Conservation (phyloP, 2,113 vertebrate species). For the Calonectris borealis region DNA sequence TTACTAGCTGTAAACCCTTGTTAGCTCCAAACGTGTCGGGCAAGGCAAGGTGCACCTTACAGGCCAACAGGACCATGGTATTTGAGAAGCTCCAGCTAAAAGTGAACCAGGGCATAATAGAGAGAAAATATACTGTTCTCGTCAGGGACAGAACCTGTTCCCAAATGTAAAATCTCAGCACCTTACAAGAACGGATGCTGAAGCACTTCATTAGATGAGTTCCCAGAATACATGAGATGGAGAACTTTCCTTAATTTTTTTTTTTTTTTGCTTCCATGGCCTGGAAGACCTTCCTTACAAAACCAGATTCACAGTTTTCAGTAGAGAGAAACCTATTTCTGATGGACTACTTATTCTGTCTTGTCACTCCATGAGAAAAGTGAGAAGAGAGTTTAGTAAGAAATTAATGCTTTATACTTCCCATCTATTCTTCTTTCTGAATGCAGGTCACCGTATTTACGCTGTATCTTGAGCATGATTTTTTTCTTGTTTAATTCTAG, state of each 20-base stretch:
- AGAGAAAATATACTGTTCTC: not conserved
- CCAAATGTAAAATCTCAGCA: not conserved
- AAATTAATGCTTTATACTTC: not conserved
- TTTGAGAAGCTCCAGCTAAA: not conserved
- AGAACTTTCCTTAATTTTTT: not conserved
- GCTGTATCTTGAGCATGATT: not conserved
- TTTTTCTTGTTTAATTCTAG: not conserved
- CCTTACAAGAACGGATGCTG: not conserved
- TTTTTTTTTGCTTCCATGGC: not conserved
- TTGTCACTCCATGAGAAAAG: not conserved
- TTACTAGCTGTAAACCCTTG: not conserved
- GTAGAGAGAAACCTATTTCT: not conserved
- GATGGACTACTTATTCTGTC: not conserved
- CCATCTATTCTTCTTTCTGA: not conserved
- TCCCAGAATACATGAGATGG: not conserved
- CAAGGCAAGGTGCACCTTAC: not conserved
- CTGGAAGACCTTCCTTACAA: not conserved
- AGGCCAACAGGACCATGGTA: not conserved
- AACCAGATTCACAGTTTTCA: not conserved
- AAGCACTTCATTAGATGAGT: not conserved
- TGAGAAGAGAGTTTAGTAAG: not conserved
- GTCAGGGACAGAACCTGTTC: not conserved
- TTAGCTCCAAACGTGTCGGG: too few relatives aligned
- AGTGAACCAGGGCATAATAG: not conserved
- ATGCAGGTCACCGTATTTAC: not conserved